These are phyloP conservation scores for Nymphicus hollandicus DNA, from an alignment of 2,113 vertebrate genomes.

Conservation along the genomic window DNA sequence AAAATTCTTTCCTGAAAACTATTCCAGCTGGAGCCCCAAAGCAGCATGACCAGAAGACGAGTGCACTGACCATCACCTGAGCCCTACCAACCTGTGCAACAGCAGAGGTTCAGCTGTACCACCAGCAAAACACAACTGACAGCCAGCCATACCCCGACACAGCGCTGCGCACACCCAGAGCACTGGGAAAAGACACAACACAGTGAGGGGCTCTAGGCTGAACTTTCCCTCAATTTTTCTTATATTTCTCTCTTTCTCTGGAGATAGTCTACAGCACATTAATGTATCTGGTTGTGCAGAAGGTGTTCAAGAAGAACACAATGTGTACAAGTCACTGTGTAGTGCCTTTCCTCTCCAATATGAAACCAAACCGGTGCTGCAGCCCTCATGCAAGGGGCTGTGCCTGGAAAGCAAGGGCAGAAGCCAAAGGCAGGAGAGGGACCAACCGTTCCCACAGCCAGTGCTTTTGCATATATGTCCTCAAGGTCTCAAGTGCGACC, in stretches of 20 bases:
- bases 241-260: not conserved
- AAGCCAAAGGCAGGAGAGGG: not conserved
- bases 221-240: not conserved
- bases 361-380: fast-evolving
- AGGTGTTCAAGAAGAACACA: not conserved
- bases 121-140: fast-evolving
- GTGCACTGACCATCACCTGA: not conserved
- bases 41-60: fast-evolving
- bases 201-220: not conserved
- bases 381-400: not conserved
- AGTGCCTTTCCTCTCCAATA: not conserved
- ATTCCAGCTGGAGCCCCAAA: not conserved
- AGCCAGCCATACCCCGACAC: not conserved
- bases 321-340: too few species aligned
- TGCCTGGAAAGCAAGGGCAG: not conserved
- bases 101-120: not conserved
- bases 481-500: not conserved
- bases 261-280: not conserved
- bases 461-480: not conserved
- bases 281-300: not conserved
- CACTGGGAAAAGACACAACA: not conserved
- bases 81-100: not conserved
- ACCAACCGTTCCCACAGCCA: fast-evolving
- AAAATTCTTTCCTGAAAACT: not conserved
- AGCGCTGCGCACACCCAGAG: not conserved